Conservation (phyloP, 2,797 vertebrate genomes). For the Enteromius afrohamiltoni region DNA sequence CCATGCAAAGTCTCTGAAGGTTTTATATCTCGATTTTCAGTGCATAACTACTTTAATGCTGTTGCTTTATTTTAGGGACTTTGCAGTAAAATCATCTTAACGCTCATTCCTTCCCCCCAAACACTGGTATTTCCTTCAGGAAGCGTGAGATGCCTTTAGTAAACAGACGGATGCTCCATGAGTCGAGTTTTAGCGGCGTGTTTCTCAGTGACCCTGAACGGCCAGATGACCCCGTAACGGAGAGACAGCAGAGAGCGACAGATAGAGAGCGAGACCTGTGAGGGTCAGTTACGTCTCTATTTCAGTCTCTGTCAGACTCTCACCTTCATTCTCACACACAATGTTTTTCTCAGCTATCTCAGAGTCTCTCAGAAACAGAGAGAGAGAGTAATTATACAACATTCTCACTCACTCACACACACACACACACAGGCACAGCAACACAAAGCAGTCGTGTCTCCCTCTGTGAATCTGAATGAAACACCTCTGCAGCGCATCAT, state of each 20-base stretch:
- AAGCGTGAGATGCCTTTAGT: background rate
- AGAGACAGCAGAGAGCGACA: background rate
- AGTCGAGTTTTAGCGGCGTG: background rate
- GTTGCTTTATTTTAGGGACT: background rate
- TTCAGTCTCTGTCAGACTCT: background rate
- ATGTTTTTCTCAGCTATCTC: background rate
- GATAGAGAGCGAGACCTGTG: background rate
- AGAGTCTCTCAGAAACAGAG: background rate
- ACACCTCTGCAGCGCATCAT: background rate
- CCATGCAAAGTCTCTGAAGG: too few species aligned
- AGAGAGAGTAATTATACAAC: background rate
- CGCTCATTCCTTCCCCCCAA: background rate
- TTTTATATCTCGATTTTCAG: background rate
- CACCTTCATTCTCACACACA: conserved; percentile 25
- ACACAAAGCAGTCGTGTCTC: background rate
- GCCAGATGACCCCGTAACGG: background rate
- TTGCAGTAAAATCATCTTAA: background rate
- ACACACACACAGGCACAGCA: background rate
- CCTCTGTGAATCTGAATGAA: background rate
- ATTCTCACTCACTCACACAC: background rate
- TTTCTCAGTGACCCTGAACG: background rate
- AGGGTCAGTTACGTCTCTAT: conserved; percentile 18
- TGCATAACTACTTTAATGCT: background rate
- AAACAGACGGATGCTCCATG: background rate
- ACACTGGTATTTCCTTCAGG: background rate